Evolutionary conservation across 2,797 vertebrate species (phyloP).

Genomic region (Liasis olivaceus): DNA sequence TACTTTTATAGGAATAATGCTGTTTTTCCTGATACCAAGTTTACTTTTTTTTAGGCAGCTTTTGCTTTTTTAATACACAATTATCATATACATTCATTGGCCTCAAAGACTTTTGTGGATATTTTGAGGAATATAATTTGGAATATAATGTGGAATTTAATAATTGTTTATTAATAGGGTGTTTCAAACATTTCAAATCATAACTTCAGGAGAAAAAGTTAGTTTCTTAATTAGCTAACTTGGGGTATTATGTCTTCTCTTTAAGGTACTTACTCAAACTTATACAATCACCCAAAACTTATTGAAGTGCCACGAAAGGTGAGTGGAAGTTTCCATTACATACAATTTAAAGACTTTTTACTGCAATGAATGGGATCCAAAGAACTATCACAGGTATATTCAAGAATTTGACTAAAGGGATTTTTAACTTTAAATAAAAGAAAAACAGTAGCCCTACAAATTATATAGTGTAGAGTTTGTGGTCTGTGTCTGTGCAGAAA

Average conservation of each 20-base stretch:
- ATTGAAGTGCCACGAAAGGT: constrained; percentile 91
- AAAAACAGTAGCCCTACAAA: not conserved
- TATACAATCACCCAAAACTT: constrained; percentile 93
- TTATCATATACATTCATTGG: not conserved
- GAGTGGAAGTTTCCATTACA: constrained; percentile 41
- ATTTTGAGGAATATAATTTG: not conserved
- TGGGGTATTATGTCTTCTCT: not conserved
- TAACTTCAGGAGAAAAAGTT: not conserved
- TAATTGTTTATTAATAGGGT: not conserved
- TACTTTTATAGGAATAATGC: not conserved
- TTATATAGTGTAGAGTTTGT: not conserved
- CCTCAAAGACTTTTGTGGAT: not conserved
- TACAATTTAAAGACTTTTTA: not conserved
- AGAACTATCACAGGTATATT: not conserved
- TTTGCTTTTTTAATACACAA: not conserved
- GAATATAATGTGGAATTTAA: not conserved
- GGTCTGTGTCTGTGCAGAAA: not conserved
- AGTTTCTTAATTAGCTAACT: not conserved
- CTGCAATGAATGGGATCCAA: not conserved
- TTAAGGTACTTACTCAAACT: constrained; percentile 94
- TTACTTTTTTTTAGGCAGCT: not conserved
- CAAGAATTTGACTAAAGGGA: not conserved
- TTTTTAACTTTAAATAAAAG: not conserved
- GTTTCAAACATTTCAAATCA: not conserved
- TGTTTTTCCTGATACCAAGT: not conserved